Base-by-base conservation (phyloP, 1,140 invertebrate genomes). In the Calycopis cecrops region DNA sequence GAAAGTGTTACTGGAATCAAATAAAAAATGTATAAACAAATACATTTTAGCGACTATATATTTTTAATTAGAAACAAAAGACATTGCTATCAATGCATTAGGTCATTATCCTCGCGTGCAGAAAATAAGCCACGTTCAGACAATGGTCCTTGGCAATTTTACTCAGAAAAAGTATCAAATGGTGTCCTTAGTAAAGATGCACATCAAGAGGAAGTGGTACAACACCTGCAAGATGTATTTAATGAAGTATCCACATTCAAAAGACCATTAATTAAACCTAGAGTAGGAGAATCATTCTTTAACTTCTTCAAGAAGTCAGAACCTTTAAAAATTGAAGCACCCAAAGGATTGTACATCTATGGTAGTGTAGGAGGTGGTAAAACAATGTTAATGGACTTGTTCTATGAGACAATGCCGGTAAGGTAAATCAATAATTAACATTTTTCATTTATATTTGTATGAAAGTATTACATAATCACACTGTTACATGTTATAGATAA, bases 341-440 rank as follows among this genome's bases (percentile, higher is more conserved):
- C 94, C 0, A 92, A 92, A 80, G 95, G 95, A 7, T 79, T 97
- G 8, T 97, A 97, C 71, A 91, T 97, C 47, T 93, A 94, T 86
- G 95, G 95, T 47, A 92, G 94, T 74, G 95, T 97, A 67, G 96
- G 97, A 47, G 95, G 96, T 73, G 97, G 97, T 55, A 98, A 99
- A 91, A 99, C 98, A 9, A 99, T 99, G 94, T 87, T 99, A 18
- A 99, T 99, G 98, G 98, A 99, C 88, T 80, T 99, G 65, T 99
- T 99, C 87, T 97, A 95, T 89, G 91, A 97, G 73, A 82, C 80
- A 48, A 59, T 84, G 12, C 81, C 83, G 73, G 90, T 94, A 90
- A 83, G 69, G 72, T 58, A 48, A 37, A n/a, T 62, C 14, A 17
- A 35, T 21, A 9, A 9, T 48, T 50, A 9, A 1, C 9, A 35